Evolutionary conservation across 1,140 invertebrate species (phyloP), one percentile per base, ranked within the genome.

Genomic region (Leucophenga varia): DNA sequence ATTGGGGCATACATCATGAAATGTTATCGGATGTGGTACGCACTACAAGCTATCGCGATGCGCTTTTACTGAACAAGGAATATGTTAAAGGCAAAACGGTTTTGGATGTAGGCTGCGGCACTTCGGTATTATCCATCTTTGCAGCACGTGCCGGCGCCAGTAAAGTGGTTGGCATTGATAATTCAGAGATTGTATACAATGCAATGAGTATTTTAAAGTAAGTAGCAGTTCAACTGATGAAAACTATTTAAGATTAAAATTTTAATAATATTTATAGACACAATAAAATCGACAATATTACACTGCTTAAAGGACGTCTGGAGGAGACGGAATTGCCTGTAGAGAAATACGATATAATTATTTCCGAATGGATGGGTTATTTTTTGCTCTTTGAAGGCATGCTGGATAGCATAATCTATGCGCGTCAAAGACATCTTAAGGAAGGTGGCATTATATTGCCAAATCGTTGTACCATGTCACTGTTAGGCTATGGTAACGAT

Each of bases 361-460:
- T 99, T 21, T 97, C 93, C 4, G 97, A 99, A 78, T 99, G 97
- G 97, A 99, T 99, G 97, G 97, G 97, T 3, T 98, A 98, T 78
- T 98, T 97, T 77, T 78, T 99, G 34, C 80, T 99, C 6, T 98
- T 98, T 71, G 97, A 99, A 79, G 95, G 93, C 16, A 99, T 99
- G 97, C 76, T 99, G 22, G 93, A 98, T 70, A 90, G 89, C 74
- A 85, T 95, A 16, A 82, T 99, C 22, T 87, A 86, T 77, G 96
- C 95, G 2, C 83, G 96, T 69, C 91, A 99, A 64, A 85, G 88
- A 54, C 93, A 88, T 81, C 81, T 99, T 13, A 88, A 82, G 43
- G 54, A 75, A 17, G 59, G 84, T 41, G 84, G 87, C 3, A 60
- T 84, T 25, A 81, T 98, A 40, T 79, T 97, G 45, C 95, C 95